Conservation (phyloP, 1,140 invertebrate genomes). For the Reticulitermes speratus region DNA sequence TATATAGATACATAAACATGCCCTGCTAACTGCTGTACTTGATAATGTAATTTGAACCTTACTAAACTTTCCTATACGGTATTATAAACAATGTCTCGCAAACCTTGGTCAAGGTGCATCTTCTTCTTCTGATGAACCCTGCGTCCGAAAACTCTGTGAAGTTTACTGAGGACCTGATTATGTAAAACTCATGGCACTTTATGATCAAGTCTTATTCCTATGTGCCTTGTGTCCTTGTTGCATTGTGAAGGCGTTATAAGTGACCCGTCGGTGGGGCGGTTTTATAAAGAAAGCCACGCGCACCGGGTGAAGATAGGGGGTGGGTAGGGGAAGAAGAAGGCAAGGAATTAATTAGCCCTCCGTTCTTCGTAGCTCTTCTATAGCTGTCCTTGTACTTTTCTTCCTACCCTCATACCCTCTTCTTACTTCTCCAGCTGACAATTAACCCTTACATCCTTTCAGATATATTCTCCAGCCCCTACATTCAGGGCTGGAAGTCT, state of each 20-base stretch:
- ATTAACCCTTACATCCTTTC: background rate
- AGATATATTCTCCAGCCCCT: conserved; percentile 10
- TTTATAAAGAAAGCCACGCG: conserved; percentile 2
- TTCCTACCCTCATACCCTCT: background rate
- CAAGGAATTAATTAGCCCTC: conserved; percentile 13
- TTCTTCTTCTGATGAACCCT: too few relatives aligned
- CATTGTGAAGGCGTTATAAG: background rate
- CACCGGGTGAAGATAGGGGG: background rate
- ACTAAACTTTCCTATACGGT: too few relatives aligned
- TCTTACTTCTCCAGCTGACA: conserved; percentile 14
- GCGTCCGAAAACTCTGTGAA: too few relatives aligned
- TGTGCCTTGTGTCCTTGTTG: background rate
- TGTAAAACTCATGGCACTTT: too few relatives aligned
- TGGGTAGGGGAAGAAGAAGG: background rate
- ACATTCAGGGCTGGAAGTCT: background rate
- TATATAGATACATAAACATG: too few relatives aligned
- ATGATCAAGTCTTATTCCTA: too few relatives aligned
- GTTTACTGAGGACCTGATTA: too few relatives aligned
- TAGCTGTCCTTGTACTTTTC: conserved; percentile 6
- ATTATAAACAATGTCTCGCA: too few relatives aligned
- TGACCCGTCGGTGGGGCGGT: background rate
- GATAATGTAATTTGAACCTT: too few relatives aligned
- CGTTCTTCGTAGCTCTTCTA: background rate
- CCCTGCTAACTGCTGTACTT: too few relatives aligned
- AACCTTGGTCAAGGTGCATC: too few relatives aligned